Evolutionary conservation across 2,113 vertebrate species (phyloP), one percentile per base, ranked within the genome.

Genomic region (Numenius arquata): DNA sequence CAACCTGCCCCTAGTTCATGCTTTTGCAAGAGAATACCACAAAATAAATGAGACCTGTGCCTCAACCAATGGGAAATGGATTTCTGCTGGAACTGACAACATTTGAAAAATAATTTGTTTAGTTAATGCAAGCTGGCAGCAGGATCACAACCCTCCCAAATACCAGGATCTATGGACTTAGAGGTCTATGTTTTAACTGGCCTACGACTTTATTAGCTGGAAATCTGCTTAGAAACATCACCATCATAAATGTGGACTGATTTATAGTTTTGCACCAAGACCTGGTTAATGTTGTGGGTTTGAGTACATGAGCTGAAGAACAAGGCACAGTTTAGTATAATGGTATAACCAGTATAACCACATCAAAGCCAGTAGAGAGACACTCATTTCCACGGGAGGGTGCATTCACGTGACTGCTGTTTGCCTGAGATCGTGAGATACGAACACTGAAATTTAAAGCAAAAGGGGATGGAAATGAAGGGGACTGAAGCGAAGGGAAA

Each of bases 241-340:
- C 34, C 52, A 41, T 43, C 5, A 2, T 61, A 40, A 63, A 53
- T 0, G 0, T 19, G 45, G 56, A 43, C 65, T 0, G 1, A 43
- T 73, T 85, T 16, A 27, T 7, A 1, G 5, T 40, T 71, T 63
- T 67, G 80, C 70, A 61, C 25, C 56, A 8, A 67, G 53, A 63
- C 23, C 63, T 75, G 73, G 65, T 29, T 59, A 36, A n/a, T 2
- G 15, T 68, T 58, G 43, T n/a, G 79, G 30, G 61, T 65, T 96
- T 68, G 27, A 11, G 15, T 15, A n/a, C 59, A 2, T 1, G 30
- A 93, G 88, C 61, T 63, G 65, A 80, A 80, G 83, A 63, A 43
- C 25, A 32, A 72, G 76, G 83, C 14, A 2, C 0, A 0, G 13
- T 63, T 71, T 17, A 75, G 59, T 13, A 18, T 55, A 56, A 55